Base-by-base conservation (phyloP, 2,888 invertebrate genomes). In the Prostheceraeus crozeri region DNA sequence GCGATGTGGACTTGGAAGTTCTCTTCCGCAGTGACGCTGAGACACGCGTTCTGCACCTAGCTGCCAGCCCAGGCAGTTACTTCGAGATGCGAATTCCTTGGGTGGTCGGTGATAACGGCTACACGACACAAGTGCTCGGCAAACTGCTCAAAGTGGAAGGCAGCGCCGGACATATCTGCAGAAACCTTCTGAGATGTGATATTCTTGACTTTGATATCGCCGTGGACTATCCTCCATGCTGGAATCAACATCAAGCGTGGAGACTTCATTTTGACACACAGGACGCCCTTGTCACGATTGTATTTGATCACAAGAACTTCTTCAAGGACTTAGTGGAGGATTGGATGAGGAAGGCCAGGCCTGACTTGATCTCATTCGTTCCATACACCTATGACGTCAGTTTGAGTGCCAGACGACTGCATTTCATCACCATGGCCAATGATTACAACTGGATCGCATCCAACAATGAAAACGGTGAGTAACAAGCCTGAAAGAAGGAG, bases 171-270 rank as follows among this genome's bases (percentile, higher is more conserved):
- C 60, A 30, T 33, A 21, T 56, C 14, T 57, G 54, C 33, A 27
- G 57, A 2, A 35, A 58, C 30, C 14, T 58, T 16, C 31, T 58
- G 16, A 10, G 3, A 8, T 30, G 55, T 10, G 59, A 58, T 19
- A 55, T 33, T 19, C 35, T 58, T 4, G 55, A 11, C 11, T 33
- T 58, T 14, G 27, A 3, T 4, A 16, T 56, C 19, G 3, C 28
- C 70, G 86, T 86, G 68, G 85, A 87, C 70, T 98, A 91, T 77
- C 96, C 96, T 0, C 80, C 86, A 36, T 83, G 84, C 60, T 98
- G 94, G 93, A 98, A 96, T 76, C 89, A 88, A 66, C 88, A 89
- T 67, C 96, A 98, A 75, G 84, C 87, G 67, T 98, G 96, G 96
- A 84, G 84, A 63, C 80, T 90, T 54, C 85, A 86, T 69, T 79